Conservation (phyloP, 2,888 invertebrate species). For the Tupiocoris notatus region DNA sequence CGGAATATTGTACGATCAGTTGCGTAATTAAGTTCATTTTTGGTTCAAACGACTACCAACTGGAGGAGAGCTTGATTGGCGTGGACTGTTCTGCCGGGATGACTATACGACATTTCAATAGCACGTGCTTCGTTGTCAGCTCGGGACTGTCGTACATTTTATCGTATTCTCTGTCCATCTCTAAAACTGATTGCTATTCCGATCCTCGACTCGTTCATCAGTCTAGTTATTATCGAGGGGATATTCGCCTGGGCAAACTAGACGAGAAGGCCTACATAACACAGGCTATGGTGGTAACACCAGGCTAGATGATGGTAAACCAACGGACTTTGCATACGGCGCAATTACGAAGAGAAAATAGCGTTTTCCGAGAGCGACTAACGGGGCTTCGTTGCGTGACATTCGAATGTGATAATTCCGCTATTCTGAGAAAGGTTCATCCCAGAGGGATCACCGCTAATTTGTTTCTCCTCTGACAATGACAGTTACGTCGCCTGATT, state of each 20-base stretch:
- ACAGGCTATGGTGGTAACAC: no score
- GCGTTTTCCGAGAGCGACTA: neutral
- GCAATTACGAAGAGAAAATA: neutral
- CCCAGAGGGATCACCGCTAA: no score
- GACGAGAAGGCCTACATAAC: neutral
- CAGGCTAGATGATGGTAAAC: neutral
- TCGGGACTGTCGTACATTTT: neutral
- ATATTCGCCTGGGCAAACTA: neutral
- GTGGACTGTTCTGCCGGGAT: no score
- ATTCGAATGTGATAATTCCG: neutral
- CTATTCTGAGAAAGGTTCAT: neutral
- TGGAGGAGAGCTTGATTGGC: no score
- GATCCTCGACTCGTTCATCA: constrained; percentile 19
- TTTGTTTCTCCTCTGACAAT: no score
- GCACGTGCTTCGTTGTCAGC: neutral
- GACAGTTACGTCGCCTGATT: no score
- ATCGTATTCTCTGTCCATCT: constrained; percentile 10
- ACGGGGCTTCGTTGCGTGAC: neutral
- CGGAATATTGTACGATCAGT: no score
- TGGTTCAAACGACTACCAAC: no score
- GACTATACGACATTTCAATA: no score
- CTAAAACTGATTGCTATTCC: constrained; percentile 27
- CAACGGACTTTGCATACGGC: neutral
- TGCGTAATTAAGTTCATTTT: no score
- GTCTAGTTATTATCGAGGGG: constrained; percentile 25